A percentile compares a stretch with the other conserved stretches of the same genome.
These are phyloP conservation scores for Poecilia velifera DNA, from an alignment of 2,797 vertebrate species.

Conservation along the genomic window DNA sequence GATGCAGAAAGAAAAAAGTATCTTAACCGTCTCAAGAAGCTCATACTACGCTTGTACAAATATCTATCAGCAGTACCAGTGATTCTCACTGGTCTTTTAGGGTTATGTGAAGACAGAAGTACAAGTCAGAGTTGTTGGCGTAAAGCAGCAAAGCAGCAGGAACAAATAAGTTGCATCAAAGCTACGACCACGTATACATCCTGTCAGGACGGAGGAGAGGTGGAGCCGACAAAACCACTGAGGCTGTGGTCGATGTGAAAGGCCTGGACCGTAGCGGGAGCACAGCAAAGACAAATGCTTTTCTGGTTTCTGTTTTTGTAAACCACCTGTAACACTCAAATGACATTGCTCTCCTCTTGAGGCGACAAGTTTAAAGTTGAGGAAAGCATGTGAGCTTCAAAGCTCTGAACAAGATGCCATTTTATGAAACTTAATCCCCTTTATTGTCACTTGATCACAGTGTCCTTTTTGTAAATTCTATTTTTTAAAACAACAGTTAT, in stretches of 20 bases:
- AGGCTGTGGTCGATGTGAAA: background rate
- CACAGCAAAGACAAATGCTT: background rate
- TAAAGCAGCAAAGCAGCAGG: background rate
- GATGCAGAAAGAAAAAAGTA: background rate
- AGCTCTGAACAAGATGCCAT: background rate
- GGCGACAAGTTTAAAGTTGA: background rate
- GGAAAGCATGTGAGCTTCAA: background rate
- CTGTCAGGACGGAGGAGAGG: conserved; percentile 21
- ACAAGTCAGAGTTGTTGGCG: background rate
- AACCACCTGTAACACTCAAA: background rate
- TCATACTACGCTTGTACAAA: background rate
- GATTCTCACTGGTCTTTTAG: background rate
- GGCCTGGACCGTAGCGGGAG: conserved; percentile 44
- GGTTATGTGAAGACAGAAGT: background rate
- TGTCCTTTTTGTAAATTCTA: too few species aligned
- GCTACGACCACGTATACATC: conserved; percentile 41
- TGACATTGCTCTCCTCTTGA: background rate
- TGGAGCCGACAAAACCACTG: background rate
- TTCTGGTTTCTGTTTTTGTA: background rate
- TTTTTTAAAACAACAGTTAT: background rate
- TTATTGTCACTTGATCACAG: conserved; percentile 8
- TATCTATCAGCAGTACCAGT: background rate
- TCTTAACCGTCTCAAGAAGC: background rate
- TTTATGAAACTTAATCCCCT: background rate
- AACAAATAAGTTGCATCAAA: conserved; percentile 35